These are phyloP conservation scores for Hydrophis major DNA, from an alignment of 2,797 vertebrate species.

Conservation along the genomic window DNA sequence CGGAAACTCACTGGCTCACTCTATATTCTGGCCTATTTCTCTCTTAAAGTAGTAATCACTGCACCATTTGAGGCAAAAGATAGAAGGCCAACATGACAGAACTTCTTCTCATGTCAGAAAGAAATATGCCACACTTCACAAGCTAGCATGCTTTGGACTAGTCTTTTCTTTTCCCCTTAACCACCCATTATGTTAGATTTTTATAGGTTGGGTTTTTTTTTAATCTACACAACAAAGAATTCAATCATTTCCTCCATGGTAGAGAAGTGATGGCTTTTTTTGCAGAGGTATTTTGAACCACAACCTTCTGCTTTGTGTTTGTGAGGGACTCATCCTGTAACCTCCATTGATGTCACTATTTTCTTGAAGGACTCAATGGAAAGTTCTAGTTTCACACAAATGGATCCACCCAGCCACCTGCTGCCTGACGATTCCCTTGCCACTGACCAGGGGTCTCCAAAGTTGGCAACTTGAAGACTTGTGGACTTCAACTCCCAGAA, in stretches of 20 bases:
- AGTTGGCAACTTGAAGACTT: not conserved
- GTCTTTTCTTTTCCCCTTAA: not conserved
- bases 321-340: not conserved
- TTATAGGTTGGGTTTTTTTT: not conserved
- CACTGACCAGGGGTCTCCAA: not conserved
- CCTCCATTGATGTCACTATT: not conserved
- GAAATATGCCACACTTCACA: not conserved
- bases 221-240: not conserved
- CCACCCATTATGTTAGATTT: not conserved
- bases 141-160: not conserved
- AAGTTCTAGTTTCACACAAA: not conserved
- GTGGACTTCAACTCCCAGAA: not conserved
- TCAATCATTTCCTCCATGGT: not conserved
- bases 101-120: not conserved
- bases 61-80: not conserved
- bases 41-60: not conserved
- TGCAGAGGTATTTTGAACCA: not conserved
- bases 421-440: not conserved
- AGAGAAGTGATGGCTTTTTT: not conserved
- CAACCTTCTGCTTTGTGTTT: not conserved
- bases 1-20: not conserved
- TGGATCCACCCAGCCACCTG: not conserved
- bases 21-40: not conserved
- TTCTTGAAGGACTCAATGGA: not conserved
- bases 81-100: not conserved